Percentiles rank a stretch among this genome's conserved stretches.
These are phyloP conservation scores for Polymixis lichenea DNA, from an alignment of 2,888 invertebrate genomes.

Conservation along the genomic window DNA sequence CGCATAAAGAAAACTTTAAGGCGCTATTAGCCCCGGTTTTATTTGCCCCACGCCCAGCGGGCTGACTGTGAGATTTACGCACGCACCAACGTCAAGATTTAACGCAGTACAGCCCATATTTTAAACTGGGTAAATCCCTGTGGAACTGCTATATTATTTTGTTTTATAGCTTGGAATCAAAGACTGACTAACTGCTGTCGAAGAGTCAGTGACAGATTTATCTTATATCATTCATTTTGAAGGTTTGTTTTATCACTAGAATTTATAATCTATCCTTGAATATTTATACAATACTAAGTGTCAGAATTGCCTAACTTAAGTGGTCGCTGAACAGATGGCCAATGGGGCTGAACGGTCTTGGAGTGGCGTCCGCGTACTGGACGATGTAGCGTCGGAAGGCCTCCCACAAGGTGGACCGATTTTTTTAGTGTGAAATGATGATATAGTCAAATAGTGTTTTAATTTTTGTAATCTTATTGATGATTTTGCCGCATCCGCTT, in stretches of 20 bases:
- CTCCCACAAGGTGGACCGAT: too few species aligned
- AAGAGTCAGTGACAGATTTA: background rate
- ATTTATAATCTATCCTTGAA: background rate
- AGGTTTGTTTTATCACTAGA: background rate
- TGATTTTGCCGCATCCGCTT: background rate
- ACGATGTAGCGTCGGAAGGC: too few species aligned
- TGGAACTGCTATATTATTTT: conserved; percentile 60
- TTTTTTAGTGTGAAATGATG: too few species aligned
- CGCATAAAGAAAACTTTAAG: conserved; percentile 77
- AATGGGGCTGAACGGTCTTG: too few species aligned
- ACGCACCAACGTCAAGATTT: conserved; percentile 70
- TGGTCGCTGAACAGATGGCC: too few species aligned
- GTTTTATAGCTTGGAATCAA: conserved; percentile 49
- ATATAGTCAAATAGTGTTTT: background rate
- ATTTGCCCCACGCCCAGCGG: conserved; percentile 69
- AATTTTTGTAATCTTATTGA: background rate
- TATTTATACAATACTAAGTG: background rate
- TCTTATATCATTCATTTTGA: background rate
- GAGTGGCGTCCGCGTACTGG: too few species aligned
- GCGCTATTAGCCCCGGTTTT: conserved; percentile 72
- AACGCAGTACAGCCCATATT: conserved; percentile 65
- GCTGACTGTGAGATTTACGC: conserved; percentile 74
- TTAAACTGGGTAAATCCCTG: conserved; percentile 66
- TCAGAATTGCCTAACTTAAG: background rate
- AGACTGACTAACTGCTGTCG: conserved; percentile 2